Evolutionary conservation across 2,797 vertebrate genomes (phyloP).

Genomic region (Microtus agrestis): DNA sequence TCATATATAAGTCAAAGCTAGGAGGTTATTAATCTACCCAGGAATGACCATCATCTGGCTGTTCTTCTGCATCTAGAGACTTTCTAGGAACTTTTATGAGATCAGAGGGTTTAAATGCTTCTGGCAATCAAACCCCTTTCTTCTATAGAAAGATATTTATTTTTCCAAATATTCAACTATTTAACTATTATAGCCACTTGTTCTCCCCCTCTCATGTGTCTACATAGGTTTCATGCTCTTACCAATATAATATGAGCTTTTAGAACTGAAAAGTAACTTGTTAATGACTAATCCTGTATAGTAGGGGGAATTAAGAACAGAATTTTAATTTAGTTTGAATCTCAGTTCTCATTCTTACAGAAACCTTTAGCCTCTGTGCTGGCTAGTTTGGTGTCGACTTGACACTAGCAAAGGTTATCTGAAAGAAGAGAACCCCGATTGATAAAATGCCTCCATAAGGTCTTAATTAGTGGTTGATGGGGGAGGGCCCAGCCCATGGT

Average conservation of each 20-base stretch:
- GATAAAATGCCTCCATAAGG: neutral
- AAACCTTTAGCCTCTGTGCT: neutral
- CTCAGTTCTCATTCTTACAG: neutral
- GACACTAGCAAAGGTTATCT: neutral
- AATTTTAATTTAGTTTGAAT: slow-evolving; percentile 4
- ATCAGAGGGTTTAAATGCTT: neutral
- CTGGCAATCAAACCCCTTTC: neutral
- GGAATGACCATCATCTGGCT: neutral
- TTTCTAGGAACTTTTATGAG: slow-evolving; percentile 16
- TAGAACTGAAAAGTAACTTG: slow-evolving; percentile 26
- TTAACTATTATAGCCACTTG: neutral
- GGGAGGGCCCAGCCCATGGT: neutral
- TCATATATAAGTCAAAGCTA: slow-evolving; percentile 23
- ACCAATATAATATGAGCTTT: neutral
- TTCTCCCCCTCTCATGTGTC: neutral
- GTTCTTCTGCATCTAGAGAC: neutral
- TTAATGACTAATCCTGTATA: neutral
- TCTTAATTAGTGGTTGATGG: neutral
- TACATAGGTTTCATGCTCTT: neutral
- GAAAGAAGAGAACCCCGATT: neutral
- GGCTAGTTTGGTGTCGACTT: neutral
- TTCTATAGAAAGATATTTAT: slow-evolving; percentile 27
- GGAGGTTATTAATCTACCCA: neutral
- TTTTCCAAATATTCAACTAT: slow-evolving; percentile 48
- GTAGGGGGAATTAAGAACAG: neutral